Percentiles rank a stretch among this genome's conserved stretches.
Conservation (phyloP, 2,797 vertebrate genomes). For the Pseudochirops corinnae region DNA sequence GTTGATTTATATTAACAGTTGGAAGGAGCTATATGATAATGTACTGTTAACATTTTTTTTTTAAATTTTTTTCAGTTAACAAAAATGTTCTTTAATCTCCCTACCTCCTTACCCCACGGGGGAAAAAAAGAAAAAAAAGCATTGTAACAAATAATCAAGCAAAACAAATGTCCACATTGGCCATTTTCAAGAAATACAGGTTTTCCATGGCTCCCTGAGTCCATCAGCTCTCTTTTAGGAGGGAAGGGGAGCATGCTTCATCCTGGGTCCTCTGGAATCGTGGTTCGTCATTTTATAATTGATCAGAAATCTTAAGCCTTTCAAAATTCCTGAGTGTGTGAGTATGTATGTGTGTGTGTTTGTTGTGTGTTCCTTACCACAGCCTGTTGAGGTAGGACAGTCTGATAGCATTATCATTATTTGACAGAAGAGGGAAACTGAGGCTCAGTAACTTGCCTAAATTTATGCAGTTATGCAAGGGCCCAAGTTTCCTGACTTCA, state of each 20-base stretch:
- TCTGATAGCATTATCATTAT: neutral
- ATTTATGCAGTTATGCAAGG: neutral
- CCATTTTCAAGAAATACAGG: neutral
- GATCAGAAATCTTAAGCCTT: neutral
- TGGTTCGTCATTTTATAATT: neutral
- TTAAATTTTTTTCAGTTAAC: neutral
- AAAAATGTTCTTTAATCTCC: neutral
- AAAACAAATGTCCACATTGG: neutral
- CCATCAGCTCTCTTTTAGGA: neutral
- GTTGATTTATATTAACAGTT: neutral
- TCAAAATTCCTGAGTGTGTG: neutral
- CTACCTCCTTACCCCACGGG: neutral
- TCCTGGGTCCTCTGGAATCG: neutral
- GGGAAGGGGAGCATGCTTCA: no score
- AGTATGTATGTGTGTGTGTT: neutral
- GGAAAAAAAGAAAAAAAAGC: neutral
- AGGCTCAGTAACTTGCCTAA: neutral
- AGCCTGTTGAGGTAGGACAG: neutral
- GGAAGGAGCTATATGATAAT: no score
- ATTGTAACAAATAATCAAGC: neutral
- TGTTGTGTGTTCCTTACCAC: neutral
- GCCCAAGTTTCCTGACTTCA: neutral
- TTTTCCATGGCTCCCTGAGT: neutral
- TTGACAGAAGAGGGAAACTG: neutral
- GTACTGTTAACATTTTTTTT: neutral